Base-by-base conservation (phyloP, 2,888 invertebrate species). In the Pilophorus perplexus region DNA sequence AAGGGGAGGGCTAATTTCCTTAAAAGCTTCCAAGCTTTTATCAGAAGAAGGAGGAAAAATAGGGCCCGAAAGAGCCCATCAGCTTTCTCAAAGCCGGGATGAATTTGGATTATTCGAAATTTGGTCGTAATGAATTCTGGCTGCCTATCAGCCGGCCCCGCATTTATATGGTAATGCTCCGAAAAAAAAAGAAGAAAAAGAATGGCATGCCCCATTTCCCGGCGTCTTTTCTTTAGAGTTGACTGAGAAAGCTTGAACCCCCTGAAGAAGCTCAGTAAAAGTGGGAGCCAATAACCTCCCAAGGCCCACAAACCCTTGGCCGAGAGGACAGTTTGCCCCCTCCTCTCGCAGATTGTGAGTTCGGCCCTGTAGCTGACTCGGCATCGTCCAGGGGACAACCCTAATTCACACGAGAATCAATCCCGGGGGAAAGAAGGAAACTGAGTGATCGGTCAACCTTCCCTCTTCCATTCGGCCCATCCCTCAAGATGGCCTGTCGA, bases 21-120 rank as follows among this genome's bases (percentile, higher is more conserved):
- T 59, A 59, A 59, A 59, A 59, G 59, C 59, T 40, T 40, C 22
- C n/a, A 25, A 33, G 40, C 38, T 55, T 52, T 52, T 52, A 25
- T 6, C 33, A 8, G 33, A 12, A 33, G 12, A 33, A 6, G 33
- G 33, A 12, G 52, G 27, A 28, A 28, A 18, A 52, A 52, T 28
- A 18, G 23, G 28, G 52, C 28, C 28, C 25, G 46, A 46, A 23
- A 22, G 46, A 25, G 12, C n/a, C 52, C 52, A 52, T 52, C 52
- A 52, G 52, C 52, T 12, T 16, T 18, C 28, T 2, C 16, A 16
- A 27, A 52, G 52, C 28, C 52, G 16, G 28, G 42, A 59, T 59
- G 42, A 59, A 59, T 59, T 59, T 42, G 59, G 59, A 59, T 59
- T 59, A 59, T 59, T 59, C 59, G 59, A 59, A 59, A 59, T 59